phyloP scores from a whole-genome alignment of 2,888 invertebrate species.

The Scotopteryx bipunctaria region DNA sequence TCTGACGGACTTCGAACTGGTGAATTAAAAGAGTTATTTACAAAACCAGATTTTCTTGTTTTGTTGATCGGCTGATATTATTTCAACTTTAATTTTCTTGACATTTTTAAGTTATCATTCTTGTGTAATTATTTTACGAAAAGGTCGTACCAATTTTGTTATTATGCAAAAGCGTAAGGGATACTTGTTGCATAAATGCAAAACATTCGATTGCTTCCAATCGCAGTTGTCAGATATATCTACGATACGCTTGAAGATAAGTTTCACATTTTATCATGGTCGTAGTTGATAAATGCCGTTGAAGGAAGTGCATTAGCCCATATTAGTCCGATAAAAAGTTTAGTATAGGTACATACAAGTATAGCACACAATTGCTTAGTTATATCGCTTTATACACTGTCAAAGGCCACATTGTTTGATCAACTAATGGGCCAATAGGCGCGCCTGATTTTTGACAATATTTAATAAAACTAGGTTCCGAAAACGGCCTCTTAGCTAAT shows the following conservation, averaged over 20 bases:
- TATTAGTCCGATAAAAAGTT: slow-evolving; percentile 15
- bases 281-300: neutral
- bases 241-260: neutral
- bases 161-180: neutral
- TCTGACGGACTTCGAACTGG: neutral
- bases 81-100: slow-evolving; percentile 15
- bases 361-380: neutral
- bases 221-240: neutral
- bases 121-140: slow-evolving; percentile 5
- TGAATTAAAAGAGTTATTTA: neutral
- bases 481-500: slow-evolving; percentile 4
- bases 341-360: neutral
- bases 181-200: slow-evolving; percentile 7
- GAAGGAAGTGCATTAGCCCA: slow-evolving; percentile 16
- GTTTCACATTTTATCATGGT: neutral
- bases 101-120: slow-evolving; percentile 23
- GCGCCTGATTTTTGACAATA: slow-evolving; percentile 58
- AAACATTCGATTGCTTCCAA: neutral
- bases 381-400: slow-evolving; percentile 38
- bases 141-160: slow-evolving; percentile 7
- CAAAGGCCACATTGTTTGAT: slow-evolving; percentile 62
- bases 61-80: slow-evolving; percentile 1
- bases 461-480: slow-evolving; percentile 50
- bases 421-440: slow-evolving; percentile 65
- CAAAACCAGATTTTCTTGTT: slow-evolving; percentile 27